Base-by-base conservation (phyloP, 2,797 vertebrate genomes). In the Aplochiton taeniatus region DNA sequence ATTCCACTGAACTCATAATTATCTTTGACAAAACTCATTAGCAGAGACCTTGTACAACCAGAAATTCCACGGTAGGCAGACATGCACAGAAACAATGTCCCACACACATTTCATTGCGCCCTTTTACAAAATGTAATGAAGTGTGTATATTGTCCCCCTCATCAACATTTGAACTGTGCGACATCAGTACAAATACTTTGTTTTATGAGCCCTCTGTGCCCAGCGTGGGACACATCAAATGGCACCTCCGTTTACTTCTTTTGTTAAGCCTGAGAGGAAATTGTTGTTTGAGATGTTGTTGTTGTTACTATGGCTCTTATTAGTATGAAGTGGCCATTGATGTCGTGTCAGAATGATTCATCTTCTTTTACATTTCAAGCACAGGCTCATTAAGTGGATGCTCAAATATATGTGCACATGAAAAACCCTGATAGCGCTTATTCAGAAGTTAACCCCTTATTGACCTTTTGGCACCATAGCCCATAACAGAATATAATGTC, bases 1-100 rank as follows among this genome's bases (percentile, higher is more conserved):
- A 80, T 89, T 84, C 82, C 86, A 80, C 85, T 71, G 81, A 88
- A 87, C 83, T 90, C 84, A 71, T 94, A 94, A 96, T 95, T 95
- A 93, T 94, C 91, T 93, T 89, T 91, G 91, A 92, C 90, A 93
- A 93, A 93, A 92, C 94, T 95, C 94, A 95, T 96, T 95, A 95
- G 92, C 81, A 66, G 72, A 86, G 90, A 88, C 91, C 88, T 91
- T 90, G 91, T 92, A 90, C 89, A 83, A 93, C 89, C 88, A 89
- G 88, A 91, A 92, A 92, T 93, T 90, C 91, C 91, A 88, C 79
- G 83, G 87, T 89, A 81, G 81, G 82, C 89, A 20, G 89, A 92
- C 93, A 93, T 90, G 90, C 88, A 90, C 89, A 83, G 86, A 88
- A 90, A 93, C 92, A 95, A 94, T 91, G 89, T 80, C 80, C 82